phyloP scores from a whole-genome alignment of 2,113 vertebrate species.

The Pseudonaja textilis region DNA sequence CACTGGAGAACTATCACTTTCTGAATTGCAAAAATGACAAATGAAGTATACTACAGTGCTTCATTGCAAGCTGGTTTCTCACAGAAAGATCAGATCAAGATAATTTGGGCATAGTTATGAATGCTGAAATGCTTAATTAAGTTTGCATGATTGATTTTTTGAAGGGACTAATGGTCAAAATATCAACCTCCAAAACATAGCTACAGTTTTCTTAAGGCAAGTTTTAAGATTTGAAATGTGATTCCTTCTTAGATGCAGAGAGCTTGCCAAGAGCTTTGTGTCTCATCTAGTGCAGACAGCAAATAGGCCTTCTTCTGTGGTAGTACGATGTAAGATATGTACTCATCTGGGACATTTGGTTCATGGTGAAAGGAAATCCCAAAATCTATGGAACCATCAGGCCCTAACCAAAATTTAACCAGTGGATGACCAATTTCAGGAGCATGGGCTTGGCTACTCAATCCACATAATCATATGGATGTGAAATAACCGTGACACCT shows the following conservation, averaged over 20 bases:
- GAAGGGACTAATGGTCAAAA: neutral
- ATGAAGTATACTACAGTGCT: neutral
- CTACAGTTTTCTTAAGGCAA: neutral
- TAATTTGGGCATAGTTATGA: neutral
- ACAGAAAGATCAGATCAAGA: neutral
- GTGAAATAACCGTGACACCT: neutral
- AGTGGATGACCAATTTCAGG: neutral
- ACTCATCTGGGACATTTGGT: neutral
- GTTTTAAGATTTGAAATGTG: neutral
- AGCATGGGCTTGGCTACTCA: neutral
- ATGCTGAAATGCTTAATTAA: neutral
- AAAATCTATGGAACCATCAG: neutral
- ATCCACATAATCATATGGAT: neutral
- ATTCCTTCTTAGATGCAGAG: neutral
- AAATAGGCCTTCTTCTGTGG: neutral
- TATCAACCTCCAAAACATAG: neutral
- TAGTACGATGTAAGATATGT: neutral
- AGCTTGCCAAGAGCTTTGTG: neutral
- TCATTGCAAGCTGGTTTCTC: neutral
- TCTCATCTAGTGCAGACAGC: neutral
- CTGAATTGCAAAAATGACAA: neutral
- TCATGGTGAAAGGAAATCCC: neutral
- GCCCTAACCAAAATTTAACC: neutral
- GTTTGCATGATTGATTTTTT: neutral
- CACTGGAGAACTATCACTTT: neutral